Base-by-base conservation (phyloP, 2,797 vertebrate genomes). In the Uromys caudimaculatus region DNA sequence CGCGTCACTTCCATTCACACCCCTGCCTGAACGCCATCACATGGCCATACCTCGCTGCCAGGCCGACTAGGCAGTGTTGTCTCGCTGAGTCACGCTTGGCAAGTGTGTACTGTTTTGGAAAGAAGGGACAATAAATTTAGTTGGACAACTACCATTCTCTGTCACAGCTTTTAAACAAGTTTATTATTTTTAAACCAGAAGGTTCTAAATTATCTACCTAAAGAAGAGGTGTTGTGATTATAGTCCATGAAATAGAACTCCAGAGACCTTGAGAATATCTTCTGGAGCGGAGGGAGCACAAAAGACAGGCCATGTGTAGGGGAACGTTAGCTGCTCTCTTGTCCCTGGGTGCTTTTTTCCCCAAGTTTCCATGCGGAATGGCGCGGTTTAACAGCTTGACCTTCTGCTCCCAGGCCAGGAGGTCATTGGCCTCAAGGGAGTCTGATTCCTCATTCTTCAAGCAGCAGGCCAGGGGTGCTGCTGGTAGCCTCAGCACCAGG, bases 61-160 rank as follows among this genome's bases (percentile, higher is more conserved):
- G 67, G 78, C 50, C 52, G 60, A 41, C 76, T 67, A 77, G 62
- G 50, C 58, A 90, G 32, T 41, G 12, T 24, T 24, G 17, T 41
- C 50, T 6, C 29, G 69, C 93, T 89, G 79, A 73, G 87, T 69
- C 17, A 62, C 23, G 14, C 60, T 71, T 24, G 9, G 56, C 35
- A 32, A 44, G 79, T 38, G 23, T 4, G 6, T 76, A 29, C 41
- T 90, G 27, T 77, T 93, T 82, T 47, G 76, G 69, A 54, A 94
- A 84, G 67, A 64, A 3, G 17, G n/a, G 62, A 93, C 95, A 85
- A 50, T 92, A 87, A 58, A 78, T 90, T 93, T 90, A 92, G 89
- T 54, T 81, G 67, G 54, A 82, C 38, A 58, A 24, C 41, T 58
- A 77, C 86, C 47, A 50, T 87, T 81, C 38, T 79, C 44, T 84